Base-by-base conservation (phyloP, 2,797 vertebrate genomes). In the Peromyscus aztecus region DNA sequence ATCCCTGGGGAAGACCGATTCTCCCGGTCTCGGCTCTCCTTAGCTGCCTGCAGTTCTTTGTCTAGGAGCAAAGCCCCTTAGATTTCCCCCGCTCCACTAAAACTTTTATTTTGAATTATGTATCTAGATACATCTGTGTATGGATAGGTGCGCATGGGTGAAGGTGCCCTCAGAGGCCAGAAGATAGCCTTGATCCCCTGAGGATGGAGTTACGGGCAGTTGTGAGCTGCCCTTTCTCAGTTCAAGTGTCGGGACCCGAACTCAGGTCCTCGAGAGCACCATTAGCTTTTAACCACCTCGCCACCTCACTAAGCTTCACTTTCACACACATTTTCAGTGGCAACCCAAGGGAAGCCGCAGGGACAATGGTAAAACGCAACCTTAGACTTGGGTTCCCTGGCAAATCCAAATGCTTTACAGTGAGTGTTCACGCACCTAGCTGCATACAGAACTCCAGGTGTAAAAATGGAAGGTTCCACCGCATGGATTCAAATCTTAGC, bases 271-370 rank as follows among this genome's bases (percentile, higher is more conserved):
- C 12, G 2, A 52, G 46, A n/a, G 31, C 46, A 67, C 19, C 37
- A 31, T 37, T 8, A 4, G 37, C 21, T 49, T 29, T n/a, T n/a
- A n/a, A 49, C 31, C 84, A 69, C 65, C 55, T 46, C 55, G 13
- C 12, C 46, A 37, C 24, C 84, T 27, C 46, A 52, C 31, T 29
- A 46, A n/a, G 65, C 34, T 85, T 89, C 49, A 89, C 91, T 77
- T 77, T 78, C 46, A 86, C 67, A 77, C 90, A 76, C 49, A 80
- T 57, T 80, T 67, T 43, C 46, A 27, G 34, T 1, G 59, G n/a
- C 34, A 59, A 89, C 71, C 92, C 8, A 57, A 67, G 75, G 86
- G 93, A 89, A 86, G 29, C 46, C 82, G 23, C n/a, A 71, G n/a
- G 9, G 43, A 55, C 27, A 88, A 29, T 34, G 49, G 46, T 71